Evolutionary conservation across 2,888 invertebrate genomes (phyloP).

Genomic region (Holacanthella duospinosa): DNA sequence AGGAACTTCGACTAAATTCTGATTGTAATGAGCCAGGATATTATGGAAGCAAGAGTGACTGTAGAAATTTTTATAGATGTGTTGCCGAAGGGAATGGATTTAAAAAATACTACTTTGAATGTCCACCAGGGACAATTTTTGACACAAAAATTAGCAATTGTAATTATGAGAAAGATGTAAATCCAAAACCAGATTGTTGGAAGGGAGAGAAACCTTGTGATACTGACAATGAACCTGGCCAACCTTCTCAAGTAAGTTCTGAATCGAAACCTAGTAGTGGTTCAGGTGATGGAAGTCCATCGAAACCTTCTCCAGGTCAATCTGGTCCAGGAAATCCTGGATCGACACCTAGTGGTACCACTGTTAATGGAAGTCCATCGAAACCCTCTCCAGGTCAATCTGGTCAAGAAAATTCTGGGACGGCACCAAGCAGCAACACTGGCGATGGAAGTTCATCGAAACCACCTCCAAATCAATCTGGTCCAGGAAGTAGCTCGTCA

Average conservation of each 20-base stretch:
- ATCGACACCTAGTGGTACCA: background rate
- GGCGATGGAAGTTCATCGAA: background rate
- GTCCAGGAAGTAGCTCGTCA: background rate
- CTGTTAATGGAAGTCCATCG: background rate
- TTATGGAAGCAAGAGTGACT: conserved; percentile 18
- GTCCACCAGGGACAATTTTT: conserved; percentile 26
- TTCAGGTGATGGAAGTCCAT: background rate
- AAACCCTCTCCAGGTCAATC: background rate
- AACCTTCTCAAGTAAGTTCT: no score
- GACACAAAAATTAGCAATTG: conserved; percentile 20
- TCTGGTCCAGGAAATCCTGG: background rate
- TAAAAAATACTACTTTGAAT: conserved; percentile 22
- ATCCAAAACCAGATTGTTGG: conserved; percentile 23
- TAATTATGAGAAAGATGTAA: conserved; percentile 20
- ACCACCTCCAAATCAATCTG: background rate
- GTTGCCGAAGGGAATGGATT: conserved; percentile 17
- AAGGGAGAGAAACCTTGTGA: conserved; percentile 17
- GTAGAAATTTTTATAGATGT: conserved; percentile 22
- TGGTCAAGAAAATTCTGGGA: background rate
- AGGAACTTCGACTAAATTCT: background rate
- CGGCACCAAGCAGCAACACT: background rate
- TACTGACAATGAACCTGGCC: conserved; percentile 12
- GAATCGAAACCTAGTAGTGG: background rate
- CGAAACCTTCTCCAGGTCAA: background rate
- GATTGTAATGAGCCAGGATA: conserved; percentile 10